Evolutionary conservation across 2,888 invertebrate genomes (phyloP).

Genomic region (Aricia artaxerxes): DNA sequence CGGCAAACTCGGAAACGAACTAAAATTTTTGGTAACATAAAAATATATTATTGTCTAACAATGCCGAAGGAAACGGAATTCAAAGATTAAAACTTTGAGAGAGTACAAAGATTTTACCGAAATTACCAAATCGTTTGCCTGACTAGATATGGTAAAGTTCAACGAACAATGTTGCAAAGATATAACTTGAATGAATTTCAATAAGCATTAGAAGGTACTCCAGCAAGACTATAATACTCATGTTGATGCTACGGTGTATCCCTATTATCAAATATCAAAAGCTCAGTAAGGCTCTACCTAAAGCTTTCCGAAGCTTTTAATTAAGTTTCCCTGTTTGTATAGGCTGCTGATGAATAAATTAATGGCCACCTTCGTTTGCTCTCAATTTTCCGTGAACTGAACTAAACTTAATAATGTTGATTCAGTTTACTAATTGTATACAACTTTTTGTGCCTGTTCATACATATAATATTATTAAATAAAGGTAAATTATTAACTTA

Average conservation of each 20-base stretch:
- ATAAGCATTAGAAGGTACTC: background rate
- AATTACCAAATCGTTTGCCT: background rate
- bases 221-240: background rate
- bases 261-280: conserved; percentile 14
- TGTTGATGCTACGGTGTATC: background rate
- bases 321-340: conserved; percentile 11
- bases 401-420: conserved; percentile 10
- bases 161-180: background rate
- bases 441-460: background rate
- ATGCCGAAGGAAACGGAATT: background rate
- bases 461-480: background rate
- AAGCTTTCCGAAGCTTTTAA: conserved; percentile 11
- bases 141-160: background rate
- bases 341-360: conserved; percentile 19
- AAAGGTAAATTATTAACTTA: background rate
- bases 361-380: conserved; percentile 18
- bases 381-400: background rate
- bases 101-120: background rate
- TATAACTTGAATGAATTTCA: background rate
- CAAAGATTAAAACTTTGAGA: background rate
- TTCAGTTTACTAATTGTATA: background rate
- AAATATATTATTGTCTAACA: background rate
- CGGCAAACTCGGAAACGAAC: background rate
- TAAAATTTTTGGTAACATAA: background rate
- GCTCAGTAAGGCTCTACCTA: background rate